Percentiles rank a stretch among this genome's conserved stretches.
Conservation (phyloP, 1,140 invertebrate species). For the Platyscapa corneri region DNA sequence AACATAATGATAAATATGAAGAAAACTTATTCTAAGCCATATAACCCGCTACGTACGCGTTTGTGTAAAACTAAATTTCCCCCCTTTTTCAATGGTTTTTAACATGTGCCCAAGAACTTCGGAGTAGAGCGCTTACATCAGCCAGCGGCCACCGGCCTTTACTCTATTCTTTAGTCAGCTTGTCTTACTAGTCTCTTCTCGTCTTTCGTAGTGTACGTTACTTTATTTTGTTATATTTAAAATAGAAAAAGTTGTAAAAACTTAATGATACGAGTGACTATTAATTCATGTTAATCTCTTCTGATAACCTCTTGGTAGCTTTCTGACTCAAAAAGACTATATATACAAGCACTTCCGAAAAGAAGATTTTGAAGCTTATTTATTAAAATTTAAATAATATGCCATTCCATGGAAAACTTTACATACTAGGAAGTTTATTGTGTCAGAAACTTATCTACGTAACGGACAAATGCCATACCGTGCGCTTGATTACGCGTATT, state of each 20-base stretch:
- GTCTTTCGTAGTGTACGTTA: not conserved
- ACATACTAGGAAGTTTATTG: constrained; percentile 27
- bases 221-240: not conserved
- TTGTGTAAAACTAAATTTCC: not conserved
- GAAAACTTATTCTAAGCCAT: too few relatives aligned
- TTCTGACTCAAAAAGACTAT: not conserved
- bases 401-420: constrained; percentile 64
- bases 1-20: too few relatives aligned
- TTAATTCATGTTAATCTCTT: not conserved
- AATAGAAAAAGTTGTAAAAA: not conserved
- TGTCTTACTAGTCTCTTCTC: not conserved
- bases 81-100: not conserved
- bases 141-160: not conserved
- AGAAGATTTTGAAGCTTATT: not conserved
- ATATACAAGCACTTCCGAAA: not conserved
- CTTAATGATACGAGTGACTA: not conserved
- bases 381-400: constrained; percentile 55
- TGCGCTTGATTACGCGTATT: constrained; percentile 55
- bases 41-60: too few relatives aligned
- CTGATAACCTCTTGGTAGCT: too few relatives aligned
- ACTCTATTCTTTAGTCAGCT: not conserved
- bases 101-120: not conserved
- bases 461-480: constrained; percentile 54
- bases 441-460: constrained; percentile 49
- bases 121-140: not conserved